Conservation (phyloP, 2,888 invertebrate genomes). For the Tanytarsus gracilentus region DNA sequence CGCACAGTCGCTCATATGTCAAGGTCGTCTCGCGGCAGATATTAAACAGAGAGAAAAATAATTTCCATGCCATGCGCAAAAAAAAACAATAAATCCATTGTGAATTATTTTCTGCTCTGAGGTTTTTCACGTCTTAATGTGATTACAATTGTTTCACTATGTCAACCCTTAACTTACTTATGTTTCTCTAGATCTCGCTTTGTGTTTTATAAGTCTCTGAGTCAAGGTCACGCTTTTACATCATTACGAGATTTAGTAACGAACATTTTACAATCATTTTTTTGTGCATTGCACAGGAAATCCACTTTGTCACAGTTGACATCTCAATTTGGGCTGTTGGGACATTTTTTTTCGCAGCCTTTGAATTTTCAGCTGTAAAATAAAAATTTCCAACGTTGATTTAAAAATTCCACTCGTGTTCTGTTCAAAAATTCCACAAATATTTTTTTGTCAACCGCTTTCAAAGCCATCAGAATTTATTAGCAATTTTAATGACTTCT, state of each 20-base stretch:
- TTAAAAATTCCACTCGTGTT: too few species aligned
- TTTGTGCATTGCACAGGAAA: conserved; percentile 12
- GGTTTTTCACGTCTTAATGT: conserved; percentile 13
- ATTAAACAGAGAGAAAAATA: not conserved
- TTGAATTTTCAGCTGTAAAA: too few species aligned
- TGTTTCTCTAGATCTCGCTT: not conserved
- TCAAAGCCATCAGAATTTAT: too few species aligned
- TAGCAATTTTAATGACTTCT: too few species aligned
- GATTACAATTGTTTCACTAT: conserved; percentile 6
- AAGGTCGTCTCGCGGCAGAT: conserved; percentile 11
- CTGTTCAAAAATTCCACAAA: too few species aligned
- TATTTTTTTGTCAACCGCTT: too few species aligned
- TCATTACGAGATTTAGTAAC: conserved; percentile 5
- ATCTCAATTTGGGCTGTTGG: not conserved
- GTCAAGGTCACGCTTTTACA: conserved; percentile 8
- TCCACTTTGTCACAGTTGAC: not conserved
- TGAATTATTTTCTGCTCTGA: too few species aligned
- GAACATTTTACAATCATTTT: not conserved
- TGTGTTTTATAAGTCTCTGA: not conserved
- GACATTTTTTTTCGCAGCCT: too few species aligned
- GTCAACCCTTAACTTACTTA: conserved; percentile 2
- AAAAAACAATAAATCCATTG: conserved; percentile 10
- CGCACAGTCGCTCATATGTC: not conserved
- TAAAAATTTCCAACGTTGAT: too few species aligned
- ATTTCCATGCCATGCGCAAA: conserved; percentile 8